Evolutionary conservation across 2,797 vertebrate genomes (phyloP).

Genomic region (Clarias pachynema): DNA sequence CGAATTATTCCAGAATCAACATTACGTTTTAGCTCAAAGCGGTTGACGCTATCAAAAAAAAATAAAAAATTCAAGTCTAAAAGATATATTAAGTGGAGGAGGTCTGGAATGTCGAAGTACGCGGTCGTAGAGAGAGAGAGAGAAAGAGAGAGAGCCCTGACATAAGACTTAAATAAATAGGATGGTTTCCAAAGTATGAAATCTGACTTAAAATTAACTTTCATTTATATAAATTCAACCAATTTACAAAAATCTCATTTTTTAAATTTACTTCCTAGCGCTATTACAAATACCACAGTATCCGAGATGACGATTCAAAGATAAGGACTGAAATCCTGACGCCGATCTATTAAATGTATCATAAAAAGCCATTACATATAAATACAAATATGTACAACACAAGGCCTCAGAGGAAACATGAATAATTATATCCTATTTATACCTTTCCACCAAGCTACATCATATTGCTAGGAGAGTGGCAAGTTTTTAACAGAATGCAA

Average conservation of each 20-base stretch:
- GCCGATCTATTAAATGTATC: constrained; percentile 63
- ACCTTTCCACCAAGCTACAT: constrained; percentile 33
- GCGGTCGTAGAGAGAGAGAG: constrained; percentile 11
- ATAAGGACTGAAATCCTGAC: constrained; percentile 53
- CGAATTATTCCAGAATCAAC: background rate
- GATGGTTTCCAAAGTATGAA: background rate
- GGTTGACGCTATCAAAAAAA: constrained; percentile 31
- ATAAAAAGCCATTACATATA: constrained; percentile 72
- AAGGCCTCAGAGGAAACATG: constrained; percentile 56
- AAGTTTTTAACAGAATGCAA: background rate
- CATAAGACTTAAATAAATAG: constrained; percentile 36
- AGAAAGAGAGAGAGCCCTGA: background rate
- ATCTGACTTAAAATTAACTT: constrained; percentile 1
- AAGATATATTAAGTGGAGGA: constrained; percentile 20
- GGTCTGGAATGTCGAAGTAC: constrained; percentile 30
- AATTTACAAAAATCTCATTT: constrained; percentile 52
- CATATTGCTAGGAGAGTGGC: background rate
- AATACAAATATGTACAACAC: constrained; percentile 81
- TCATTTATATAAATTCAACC: constrained; percentile 40
- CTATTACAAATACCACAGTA: constrained; percentile 53
- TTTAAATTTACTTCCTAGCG: constrained; percentile 53
- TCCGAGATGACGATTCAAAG: constrained; percentile 45
- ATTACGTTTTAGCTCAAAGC: constrained; percentile 40
- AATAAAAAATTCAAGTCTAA: constrained; percentile 52
- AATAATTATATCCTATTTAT: constrained; percentile 44